Evolutionary conservation across 2,888 invertebrate species (phyloP).

Genomic region (Meloe dianella): DNA sequence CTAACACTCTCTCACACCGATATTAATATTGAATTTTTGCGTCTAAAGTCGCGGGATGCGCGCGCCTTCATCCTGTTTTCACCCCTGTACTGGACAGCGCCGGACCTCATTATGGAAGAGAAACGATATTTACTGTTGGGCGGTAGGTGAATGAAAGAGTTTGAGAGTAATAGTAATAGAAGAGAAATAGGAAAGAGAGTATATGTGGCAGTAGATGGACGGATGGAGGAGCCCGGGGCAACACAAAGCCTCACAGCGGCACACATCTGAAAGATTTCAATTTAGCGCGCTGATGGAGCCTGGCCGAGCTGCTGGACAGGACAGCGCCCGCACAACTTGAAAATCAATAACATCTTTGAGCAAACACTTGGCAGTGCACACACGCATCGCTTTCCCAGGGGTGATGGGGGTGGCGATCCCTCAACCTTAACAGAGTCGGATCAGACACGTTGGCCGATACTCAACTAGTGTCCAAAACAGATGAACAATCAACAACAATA

Average conservation of each 20-base stretch:
- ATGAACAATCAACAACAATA: conserved; percentile 30
- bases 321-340: conserved; percentile 55
- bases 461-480: conserved; percentile 35
- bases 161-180: conserved; percentile 23
- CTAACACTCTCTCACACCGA: conserved; percentile 63
- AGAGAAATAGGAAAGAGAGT: conserved; percentile 29
- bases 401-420: conserved; percentile 37
- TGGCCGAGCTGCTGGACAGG: conserved; percentile 48
- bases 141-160: background rate
- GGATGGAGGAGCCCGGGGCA: conserved; percentile 28
- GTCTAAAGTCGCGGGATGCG: conserved; percentile 60
- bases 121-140: conserved; percentile 57
- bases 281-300: conserved; percentile 56
- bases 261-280: conserved; percentile 58
- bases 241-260: conserved; percentile 46
- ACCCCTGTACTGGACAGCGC: conserved; percentile 47
- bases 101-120: conserved; percentile 56
- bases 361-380: conserved; percentile 61
- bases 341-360: conserved; percentile 62
- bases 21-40: conserved; percentile 84
- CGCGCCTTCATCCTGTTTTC: conserved; percentile 48
- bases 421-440: conserved; percentile 35
- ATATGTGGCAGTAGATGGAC: conserved; percentile 26
- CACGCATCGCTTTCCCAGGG: conserved; percentile 58
- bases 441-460: conserved; percentile 29